A percentile compares a stretch with the other conserved stretches of the same genome.
Evolutionary conservation across 2,797 vertebrate species (phyloP).

Genomic region (Perodicticus potto): DNA sequence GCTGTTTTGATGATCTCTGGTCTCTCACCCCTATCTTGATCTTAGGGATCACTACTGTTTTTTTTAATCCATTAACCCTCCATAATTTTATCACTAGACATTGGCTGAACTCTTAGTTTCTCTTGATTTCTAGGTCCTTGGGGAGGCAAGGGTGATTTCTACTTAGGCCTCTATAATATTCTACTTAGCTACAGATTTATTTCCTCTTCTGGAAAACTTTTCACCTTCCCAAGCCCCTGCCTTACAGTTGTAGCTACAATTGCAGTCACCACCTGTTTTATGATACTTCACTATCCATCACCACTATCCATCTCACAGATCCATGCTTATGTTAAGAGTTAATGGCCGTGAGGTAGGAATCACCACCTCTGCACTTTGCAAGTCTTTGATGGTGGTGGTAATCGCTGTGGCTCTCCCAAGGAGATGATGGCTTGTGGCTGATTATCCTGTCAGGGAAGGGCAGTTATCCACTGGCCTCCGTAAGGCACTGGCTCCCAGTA

Average conservation of each 20-base stretch:
- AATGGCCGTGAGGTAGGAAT: not conserved
- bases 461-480: not conserved
- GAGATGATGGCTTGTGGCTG: not conserved
- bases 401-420: not conserved
- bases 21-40: not conserved
- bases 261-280: not conserved
- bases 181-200: not conserved
- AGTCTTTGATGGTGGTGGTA: not conserved
- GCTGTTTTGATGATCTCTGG: not conserved
- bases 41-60: not conserved
- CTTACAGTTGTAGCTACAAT: not conserved
- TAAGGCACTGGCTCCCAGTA: not conserved
- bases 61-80: not conserved
- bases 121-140: not conserved
- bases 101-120: not conserved
- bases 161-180: not conserved
- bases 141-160: not conserved
- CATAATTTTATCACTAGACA: not conserved
- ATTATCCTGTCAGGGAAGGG: not conserved
- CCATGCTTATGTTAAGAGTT: not conserved
- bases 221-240: not conserved
- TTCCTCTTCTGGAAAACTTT: not conserved
- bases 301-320: not conserved
- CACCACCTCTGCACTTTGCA: not conserved
- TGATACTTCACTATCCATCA: not conserved